These are phyloP conservation scores for Strigamia maritima DNA, from an alignment of 2,888 invertebrate species.

Conservation along the genomic window DNA sequence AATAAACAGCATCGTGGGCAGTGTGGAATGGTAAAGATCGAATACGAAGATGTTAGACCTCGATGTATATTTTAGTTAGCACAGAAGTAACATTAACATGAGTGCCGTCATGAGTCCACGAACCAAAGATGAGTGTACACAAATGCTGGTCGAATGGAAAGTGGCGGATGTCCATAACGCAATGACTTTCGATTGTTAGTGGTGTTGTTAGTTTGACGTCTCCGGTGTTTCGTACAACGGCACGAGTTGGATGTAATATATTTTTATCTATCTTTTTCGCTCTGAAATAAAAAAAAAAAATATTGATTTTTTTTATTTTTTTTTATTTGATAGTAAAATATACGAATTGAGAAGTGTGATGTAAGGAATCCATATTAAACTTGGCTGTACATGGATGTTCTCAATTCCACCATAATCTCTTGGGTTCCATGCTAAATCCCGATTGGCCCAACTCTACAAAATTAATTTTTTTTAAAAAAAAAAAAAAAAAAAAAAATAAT, in stretches of 20 bases:
- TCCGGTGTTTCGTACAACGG: background rate
- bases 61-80: background rate
- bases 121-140: background rate
- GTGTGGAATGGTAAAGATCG: too few relatives aligned
- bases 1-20: too few relatives aligned
- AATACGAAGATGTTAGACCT: too few relatives aligned
- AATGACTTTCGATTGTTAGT: background rate
- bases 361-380: constrained; percentile 9
- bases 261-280: background rate
- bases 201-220: background rate
- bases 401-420: constrained; percentile 3
- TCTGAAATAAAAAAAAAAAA: too few relatives aligned
- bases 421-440: constrained; percentile 3
- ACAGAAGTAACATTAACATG: background rate
- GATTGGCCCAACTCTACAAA: background rate
- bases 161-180: background rate
- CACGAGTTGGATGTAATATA: background rate
- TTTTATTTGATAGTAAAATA: background rate
- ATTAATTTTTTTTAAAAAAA: background rate
- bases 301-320: too few relatives aligned
- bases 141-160: background rate
- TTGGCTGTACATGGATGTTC: background rate
- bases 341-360: constrained; percentile 21
- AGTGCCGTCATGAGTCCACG: background rate
- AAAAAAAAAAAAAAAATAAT: too few relatives aligned